Evolutionary conservation across 2,888 invertebrate species (phyloP), one percentile per base, ranked within the genome.

Genomic region (Amiota mariae): DNA sequence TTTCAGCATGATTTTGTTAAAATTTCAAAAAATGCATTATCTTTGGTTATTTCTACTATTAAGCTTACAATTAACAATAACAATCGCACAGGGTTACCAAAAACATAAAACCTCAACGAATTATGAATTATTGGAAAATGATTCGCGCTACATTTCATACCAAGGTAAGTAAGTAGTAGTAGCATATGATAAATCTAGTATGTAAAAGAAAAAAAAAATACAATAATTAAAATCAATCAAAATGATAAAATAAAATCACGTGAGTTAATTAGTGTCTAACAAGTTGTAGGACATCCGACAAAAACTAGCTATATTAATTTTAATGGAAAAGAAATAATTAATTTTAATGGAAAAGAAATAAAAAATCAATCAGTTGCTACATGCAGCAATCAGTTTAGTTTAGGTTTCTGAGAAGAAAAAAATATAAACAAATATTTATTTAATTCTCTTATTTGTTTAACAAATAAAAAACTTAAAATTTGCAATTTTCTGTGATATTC

Each of bases 91-190:
- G 67, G 73, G 57, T 70, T 76, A 76, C 71, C 79, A 77, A 74
- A 74, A 74, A 73, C 12, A 1, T 18, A 79, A 81, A 73, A 77
- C 67, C 11, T 51, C 67, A 68, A 68, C 87, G 64, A 82, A 82
- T 74, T 81, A 79, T 75, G 88, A 88, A 70, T 77, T 87, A 73
- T 77, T 85, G 78, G 87, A 88, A 75, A 88, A 87, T 77, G 90
- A 90, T 85, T 90, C 90, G 76, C 87, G 90, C 75, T 90, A 86
- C 77, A 88, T 90, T 80, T 89, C 89, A 78, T 89, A 88, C 84
- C 88, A 89, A 88, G 90, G 90, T 90, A 82, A 82, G 82, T 81
- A 46, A 8, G 3, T 71, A 72, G 73, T 54, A 36, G 6, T 6
- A 6, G 8, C 36, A 36, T 24, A 24, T 6, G 24, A 24, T 24